These are phyloP conservation scores for Phrynocephalus vlangalii DNA, from an alignment of 2,797 vertebrate species.

Conservation along the genomic window DNA sequence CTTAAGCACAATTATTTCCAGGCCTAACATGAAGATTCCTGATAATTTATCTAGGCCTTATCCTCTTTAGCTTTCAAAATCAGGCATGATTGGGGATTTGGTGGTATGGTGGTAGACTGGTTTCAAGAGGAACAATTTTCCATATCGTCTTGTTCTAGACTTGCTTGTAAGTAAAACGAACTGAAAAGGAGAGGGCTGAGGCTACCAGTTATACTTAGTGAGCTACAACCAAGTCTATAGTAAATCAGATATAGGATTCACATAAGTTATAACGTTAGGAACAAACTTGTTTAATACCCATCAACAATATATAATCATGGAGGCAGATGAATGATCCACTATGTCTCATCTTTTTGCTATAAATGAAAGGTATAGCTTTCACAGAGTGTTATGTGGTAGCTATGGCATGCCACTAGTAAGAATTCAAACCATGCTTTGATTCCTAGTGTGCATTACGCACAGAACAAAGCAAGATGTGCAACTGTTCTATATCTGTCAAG, in stretches of 20 bases:
- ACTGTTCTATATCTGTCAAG: neutral
- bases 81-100: no score
- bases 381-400: accelerated
- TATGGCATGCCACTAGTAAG: accelerated
- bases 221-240: neutral
- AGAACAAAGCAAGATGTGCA: neutral
- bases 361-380: neutral
- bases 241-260: neutral
- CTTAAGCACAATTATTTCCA: no score
- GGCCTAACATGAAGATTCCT: no score
- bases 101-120: no score
- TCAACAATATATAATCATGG: neutral
- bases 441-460: neutral
- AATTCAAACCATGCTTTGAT: neutral
- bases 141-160: neutral
- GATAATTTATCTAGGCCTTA: no score
- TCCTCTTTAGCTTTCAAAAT: no score
- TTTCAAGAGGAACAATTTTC: neutral
- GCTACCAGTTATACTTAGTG: neutral
- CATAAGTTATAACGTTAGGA: neutral
- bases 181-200: neutral
- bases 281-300: neutral
- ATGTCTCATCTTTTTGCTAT: neutral
- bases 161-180: neutral
- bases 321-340: neutral